phyloP scores from a whole-genome alignment of 2,113 vertebrate genomes.

The Phodopus roborovskii region DNA sequence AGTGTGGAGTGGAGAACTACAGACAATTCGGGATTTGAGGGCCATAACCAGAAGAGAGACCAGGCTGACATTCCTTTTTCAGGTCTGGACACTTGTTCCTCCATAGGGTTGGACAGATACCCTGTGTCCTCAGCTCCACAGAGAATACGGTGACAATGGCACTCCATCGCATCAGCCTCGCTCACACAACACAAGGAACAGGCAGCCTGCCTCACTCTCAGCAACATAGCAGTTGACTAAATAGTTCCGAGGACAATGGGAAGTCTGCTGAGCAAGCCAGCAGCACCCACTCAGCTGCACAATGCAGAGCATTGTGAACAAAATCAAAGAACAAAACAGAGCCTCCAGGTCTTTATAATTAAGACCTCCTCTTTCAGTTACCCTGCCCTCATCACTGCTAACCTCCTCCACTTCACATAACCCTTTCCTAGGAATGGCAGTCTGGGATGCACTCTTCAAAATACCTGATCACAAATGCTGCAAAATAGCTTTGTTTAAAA shows the following conservation, averaged over 20 bases:
- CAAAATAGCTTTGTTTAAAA: not conserved
- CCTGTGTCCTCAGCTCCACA: not conserved
- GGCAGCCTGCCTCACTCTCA: not conserved
- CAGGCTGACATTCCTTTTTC: not conserved
- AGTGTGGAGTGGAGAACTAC: not conserved
- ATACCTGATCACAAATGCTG: not conserved
- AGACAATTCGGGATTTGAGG: not conserved
- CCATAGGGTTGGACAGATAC: not conserved
- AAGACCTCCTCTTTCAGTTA: not conserved
- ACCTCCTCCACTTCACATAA: not conserved
- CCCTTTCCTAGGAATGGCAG: not conserved
- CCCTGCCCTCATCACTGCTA: not conserved
- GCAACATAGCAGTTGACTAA: not conserved
- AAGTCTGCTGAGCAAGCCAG: not conserved
- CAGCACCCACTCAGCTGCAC: not conserved
- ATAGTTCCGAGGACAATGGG: not conserved
- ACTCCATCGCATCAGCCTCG: not conserved
- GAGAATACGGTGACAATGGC: not conserved
- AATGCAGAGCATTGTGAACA: not conserved
- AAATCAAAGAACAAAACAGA: not conserved
- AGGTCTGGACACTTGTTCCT: not conserved
- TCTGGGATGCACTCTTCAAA: not conserved
- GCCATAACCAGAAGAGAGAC: constrained; percentile 8
- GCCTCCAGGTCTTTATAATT: not conserved
- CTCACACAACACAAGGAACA: not conserved